Conservation (phyloP, 2,888 invertebrate genomes). For the Hedychridium roseum region DNA sequence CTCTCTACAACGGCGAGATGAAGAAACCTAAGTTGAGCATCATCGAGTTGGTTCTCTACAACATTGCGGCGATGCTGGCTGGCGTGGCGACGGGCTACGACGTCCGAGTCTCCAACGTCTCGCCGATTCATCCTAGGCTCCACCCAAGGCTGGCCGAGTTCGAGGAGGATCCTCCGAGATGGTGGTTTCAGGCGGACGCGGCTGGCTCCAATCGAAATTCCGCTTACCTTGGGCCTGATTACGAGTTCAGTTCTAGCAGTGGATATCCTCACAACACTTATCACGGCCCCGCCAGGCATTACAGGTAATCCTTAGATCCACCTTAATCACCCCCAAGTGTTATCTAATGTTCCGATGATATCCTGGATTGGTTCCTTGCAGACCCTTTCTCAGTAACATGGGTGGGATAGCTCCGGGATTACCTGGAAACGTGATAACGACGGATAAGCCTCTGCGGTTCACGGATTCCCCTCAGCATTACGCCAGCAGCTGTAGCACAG, state of each 20-base stretch:
- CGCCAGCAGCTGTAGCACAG: constrained; percentile 66
- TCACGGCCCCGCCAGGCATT: constrained; percentile 84
- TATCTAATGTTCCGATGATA: neutral
- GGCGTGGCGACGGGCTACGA: constrained; percentile 93
- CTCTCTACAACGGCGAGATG: constrained; percentile 81
- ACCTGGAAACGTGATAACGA: constrained; percentile 48
- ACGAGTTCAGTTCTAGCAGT: constrained; percentile 69
- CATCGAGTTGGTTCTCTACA: constrained; percentile 83
- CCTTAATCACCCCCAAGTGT: neutral
- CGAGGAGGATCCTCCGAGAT: constrained; percentile 56
- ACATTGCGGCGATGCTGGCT: constrained; percentile 90
- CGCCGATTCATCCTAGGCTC: constrained; percentile 81
- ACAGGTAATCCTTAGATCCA: constrained; percentile 63
- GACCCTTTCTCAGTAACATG: constrained; percentile 59
- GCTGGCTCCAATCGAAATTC: constrained; percentile 57
- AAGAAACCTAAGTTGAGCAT: constrained; percentile 74
- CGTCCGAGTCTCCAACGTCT: constrained; percentile 86
- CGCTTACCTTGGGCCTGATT: constrained; percentile 65
- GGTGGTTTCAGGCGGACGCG: constrained; percentile 51
- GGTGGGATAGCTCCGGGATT: constrained; percentile 55
- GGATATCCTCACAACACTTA: constrained; percentile 87
- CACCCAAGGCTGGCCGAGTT: constrained; percentile 66
- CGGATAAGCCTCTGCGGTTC: constrained; percentile 72
- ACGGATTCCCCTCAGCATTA: constrained; percentile 80
- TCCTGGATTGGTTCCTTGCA: constrained; percentile 22